These are phyloP conservation scores for Hippasteria phrygiana DNA, from an alignment of 53 echinoderm and acorn worm species.

Conservation along the genomic window DNA sequence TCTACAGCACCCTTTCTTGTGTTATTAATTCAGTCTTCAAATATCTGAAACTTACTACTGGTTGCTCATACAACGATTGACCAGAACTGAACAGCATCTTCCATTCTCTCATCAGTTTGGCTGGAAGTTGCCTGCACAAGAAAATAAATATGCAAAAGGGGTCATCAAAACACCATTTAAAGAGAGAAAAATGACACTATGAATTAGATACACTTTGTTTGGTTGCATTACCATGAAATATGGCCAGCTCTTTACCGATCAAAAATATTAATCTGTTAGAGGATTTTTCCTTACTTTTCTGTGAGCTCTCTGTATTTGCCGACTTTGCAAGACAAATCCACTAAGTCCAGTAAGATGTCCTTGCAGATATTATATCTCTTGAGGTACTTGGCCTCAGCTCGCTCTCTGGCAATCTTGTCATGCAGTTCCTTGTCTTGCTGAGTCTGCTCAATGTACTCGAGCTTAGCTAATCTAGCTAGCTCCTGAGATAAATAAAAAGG, in stretches of 20 bases:
- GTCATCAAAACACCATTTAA: background rate
- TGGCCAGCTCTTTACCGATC: too few species aligned
- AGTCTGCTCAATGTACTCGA: constrained; percentile 96
- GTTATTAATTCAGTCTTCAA: background rate
- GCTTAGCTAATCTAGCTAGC: constrained; percentile 87
- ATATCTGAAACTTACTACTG: constrained; percentile 21
- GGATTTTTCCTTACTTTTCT: constrained; percentile 75
- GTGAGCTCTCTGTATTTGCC: constrained; percentile 99
- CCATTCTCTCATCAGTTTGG: constrained; percentile 98
- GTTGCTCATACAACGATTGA: constrained; percentile 84
- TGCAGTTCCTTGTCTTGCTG: constrained; percentile 94
- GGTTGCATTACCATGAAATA: too few species aligned
- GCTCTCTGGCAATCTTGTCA: constrained; percentile 89
- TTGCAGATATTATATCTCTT: constrained; percentile 89
- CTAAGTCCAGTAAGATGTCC: constrained; percentile 84
- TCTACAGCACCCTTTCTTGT: too few species aligned
- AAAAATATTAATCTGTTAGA: too few species aligned
- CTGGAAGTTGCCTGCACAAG: constrained; percentile 80
- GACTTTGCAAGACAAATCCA: constrained; percentile 93
- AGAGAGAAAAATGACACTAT: too few species aligned
- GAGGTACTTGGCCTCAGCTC: constrained; percentile 93
- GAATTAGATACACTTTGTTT: too few species aligned
- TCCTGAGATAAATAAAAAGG: constrained; percentile 75
- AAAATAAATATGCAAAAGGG: constrained; percentile 1
- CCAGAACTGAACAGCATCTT: constrained; percentile 84